Evolutionary conservation across 1,140 invertebrate species (phyloP).

Genomic region (Gryon sp.): DNA sequence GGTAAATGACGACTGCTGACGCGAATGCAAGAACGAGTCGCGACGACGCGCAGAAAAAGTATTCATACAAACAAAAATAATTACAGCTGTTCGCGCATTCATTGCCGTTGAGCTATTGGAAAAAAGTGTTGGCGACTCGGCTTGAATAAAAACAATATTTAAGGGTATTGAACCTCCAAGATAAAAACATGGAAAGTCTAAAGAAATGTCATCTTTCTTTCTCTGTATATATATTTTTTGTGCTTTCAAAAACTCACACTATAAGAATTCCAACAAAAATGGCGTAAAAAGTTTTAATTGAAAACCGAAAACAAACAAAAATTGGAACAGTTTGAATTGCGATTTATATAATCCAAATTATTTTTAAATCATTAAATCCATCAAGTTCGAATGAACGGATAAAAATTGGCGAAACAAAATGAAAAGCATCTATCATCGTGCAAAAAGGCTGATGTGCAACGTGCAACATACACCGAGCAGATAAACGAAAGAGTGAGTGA

Average conservation of each 20-base stretch:
- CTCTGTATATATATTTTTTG: too few relatives aligned
- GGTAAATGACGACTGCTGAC: conserved; percentile 52
- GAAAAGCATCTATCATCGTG: conserved; percentile 62
- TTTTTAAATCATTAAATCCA: too few relatives aligned
- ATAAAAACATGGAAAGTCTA: too few relatives aligned
- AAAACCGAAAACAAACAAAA: too few relatives aligned
- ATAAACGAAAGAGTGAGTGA: conserved; percentile 23
- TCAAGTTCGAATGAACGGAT: too few relatives aligned
- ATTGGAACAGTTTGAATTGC: too few relatives aligned
- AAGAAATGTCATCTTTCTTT: too few relatives aligned
- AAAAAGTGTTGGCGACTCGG: conserved; percentile 10
- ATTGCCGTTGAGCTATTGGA: conserved; percentile 11
- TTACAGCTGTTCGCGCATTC: conserved; percentile 55
- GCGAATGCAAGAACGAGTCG: conserved; percentile 61
- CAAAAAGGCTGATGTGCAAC: conserved; percentile 29
- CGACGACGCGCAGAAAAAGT: conserved; percentile 46
- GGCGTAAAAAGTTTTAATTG: too few relatives aligned
- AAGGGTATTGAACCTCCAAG: conserved; percentile 33
- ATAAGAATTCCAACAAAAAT: too few relatives aligned
- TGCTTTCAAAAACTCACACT: too few relatives aligned
- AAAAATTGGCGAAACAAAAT: conserved; percentile 55
- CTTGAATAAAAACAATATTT: conserved; percentile 4
- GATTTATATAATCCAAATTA: too few relatives aligned
- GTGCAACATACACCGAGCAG: conserved; percentile 23
- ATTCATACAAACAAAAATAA: conserved; percentile 47